phyloP scores from a whole-genome alignment of 35 echinoderm and acorn worm genomes.

The Diadema setosum region DNA sequence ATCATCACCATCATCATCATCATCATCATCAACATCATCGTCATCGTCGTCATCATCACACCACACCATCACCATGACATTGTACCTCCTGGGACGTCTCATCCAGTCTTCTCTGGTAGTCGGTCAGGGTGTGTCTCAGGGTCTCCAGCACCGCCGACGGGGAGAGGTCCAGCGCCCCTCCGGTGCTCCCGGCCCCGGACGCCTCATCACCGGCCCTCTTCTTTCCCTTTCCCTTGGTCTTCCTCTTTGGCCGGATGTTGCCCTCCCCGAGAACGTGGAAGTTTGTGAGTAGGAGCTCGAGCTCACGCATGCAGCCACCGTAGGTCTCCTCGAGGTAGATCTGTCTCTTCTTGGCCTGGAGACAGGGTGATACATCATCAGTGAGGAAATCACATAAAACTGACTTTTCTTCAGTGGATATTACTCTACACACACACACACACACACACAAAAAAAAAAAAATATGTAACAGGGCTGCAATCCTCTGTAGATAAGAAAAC shows the following conservation, averaged over 20 bases:
- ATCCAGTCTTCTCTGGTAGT: slow-evolving; percentile 74
- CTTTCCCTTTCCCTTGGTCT: not conserved
- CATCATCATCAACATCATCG: not conserved
- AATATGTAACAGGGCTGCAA: too few relatives aligned
- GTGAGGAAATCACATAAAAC: too few relatives aligned
- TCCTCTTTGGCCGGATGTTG: not conserved
- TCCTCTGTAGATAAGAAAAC: too few relatives aligned
- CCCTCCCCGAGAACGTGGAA: slow-evolving; percentile 52
- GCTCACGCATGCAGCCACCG: slow-evolving; percentile 91
- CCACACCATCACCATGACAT: too few relatives aligned
- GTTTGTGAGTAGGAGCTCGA: slow-evolving; percentile 77
- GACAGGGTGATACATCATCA: too few relatives aligned
- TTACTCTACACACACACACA: too few relatives aligned
- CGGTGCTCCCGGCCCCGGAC: not conserved
- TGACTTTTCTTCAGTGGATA: too few relatives aligned
- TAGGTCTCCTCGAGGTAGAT: slow-evolving; percentile 90
- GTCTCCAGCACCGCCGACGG: slow-evolving; percentile 79
- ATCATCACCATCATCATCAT: not conserved
- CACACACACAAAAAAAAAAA: too few relatives aligned
- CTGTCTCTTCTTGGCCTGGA: slow-evolving; percentile 93
- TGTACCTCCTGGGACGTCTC: slow-evolving; percentile 79
- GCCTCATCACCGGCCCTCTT: not conserved
- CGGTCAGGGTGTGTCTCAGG: slow-evolving; percentile 60
- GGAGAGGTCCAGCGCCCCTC: slow-evolving; percentile 3
- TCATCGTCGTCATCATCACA: not conserved